A percentile compares a stretch with the other conserved stretches of the same genome.
Conservation (phyloP, 1,140 invertebrate genomes). For the Drosophila navojoa region DNA sequence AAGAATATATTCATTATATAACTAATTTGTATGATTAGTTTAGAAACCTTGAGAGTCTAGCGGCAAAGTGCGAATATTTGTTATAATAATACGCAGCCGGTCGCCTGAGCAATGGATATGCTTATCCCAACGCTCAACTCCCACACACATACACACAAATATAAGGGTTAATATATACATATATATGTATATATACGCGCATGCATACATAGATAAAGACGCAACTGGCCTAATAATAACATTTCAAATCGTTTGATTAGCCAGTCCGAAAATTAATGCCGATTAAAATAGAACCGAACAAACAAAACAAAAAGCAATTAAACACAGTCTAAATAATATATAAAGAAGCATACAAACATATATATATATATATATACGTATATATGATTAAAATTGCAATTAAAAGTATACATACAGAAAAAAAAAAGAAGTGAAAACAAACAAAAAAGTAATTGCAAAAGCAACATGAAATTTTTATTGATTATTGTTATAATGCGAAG, state of each 20-base stretch:
- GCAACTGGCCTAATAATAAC: slow-evolving; percentile 6
- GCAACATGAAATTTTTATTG: slow-evolving; percentile 77
- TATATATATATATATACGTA: slow-evolving; percentile 16
- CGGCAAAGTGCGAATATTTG: slow-evolving; percentile 40
- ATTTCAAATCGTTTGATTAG: slow-evolving; percentile 32
- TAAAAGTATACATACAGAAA: slow-evolving; percentile 36
- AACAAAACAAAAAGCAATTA: slow-evolving; percentile 41
- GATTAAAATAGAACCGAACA: slow-evolving; percentile 27
- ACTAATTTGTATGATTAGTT: slow-evolving; percentile 55
- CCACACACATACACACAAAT: slow-evolving; percentile 14
- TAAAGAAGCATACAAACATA: slow-evolving; percentile 23
- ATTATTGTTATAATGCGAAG: slow-evolving; percentile 83
- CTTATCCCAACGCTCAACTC: slow-evolving; percentile 31
- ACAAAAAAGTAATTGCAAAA: slow-evolving; percentile 70
- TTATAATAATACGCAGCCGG: slow-evolving; percentile 30
- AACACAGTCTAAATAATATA: slow-evolving; percentile 38
- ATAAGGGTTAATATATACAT: slow-evolving; percentile 13
- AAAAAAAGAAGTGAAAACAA: slow-evolving; percentile 20
- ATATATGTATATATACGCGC: background rate
- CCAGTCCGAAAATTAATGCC: slow-evolving; percentile 17
- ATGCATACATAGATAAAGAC: background rate
- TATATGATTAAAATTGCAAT: slow-evolving; percentile 58
- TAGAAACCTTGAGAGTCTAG: slow-evolving; percentile 50
- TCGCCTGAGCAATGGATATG: slow-evolving; percentile 30
- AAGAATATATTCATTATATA: slow-evolving; percentile 52